These are phyloP conservation scores for Drosophila chauvacae DNA, from an alignment of 1,140 invertebrate genomes.

Conservation along the genomic window DNA sequence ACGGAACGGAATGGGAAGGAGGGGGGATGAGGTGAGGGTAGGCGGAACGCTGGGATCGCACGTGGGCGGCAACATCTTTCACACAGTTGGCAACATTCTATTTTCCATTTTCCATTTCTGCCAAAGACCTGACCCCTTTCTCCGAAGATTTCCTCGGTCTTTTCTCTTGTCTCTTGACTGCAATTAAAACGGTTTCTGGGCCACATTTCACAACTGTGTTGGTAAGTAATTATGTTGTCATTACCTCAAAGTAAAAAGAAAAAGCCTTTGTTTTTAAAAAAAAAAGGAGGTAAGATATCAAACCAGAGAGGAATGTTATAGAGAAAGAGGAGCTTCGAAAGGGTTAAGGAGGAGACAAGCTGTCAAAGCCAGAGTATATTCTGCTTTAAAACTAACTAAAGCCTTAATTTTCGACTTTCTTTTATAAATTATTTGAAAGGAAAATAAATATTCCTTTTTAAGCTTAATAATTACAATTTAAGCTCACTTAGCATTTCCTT, in stretches of 20 bases:
- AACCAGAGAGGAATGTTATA: too few species aligned
- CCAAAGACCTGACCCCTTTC: conserved; percentile 2
- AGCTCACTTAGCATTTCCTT: too few species aligned
- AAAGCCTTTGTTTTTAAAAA: neutral
- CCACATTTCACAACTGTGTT: conserved; percentile 43
- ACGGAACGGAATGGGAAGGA: too few species aligned
- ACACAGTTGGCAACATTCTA: conserved; percentile 68
- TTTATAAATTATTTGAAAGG: too few species aligned
- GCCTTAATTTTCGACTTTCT: too few species aligned
- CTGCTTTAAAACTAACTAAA: too few species aligned
- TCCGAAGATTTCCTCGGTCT: neutral
- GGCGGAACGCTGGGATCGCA: conserved; percentile 3
- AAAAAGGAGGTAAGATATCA: neutral
- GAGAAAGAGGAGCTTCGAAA: too few species aligned
- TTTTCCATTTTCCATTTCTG: conserved; percentile 33
- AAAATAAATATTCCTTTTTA: too few species aligned
- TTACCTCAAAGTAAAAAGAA: conserved; percentile 25
- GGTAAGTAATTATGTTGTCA: conserved; percentile 72
- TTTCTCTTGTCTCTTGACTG: conserved; percentile 20
- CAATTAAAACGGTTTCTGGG: conserved; percentile 65
- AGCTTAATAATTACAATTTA: neutral
- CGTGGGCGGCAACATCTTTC: conserved; percentile 67
- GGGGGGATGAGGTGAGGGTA: neutral
- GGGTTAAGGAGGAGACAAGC: neutral
- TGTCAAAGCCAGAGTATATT: neutral